Conservation (phyloP, 2,888 invertebrate genomes). For the Phalera bucephala region DNA sequence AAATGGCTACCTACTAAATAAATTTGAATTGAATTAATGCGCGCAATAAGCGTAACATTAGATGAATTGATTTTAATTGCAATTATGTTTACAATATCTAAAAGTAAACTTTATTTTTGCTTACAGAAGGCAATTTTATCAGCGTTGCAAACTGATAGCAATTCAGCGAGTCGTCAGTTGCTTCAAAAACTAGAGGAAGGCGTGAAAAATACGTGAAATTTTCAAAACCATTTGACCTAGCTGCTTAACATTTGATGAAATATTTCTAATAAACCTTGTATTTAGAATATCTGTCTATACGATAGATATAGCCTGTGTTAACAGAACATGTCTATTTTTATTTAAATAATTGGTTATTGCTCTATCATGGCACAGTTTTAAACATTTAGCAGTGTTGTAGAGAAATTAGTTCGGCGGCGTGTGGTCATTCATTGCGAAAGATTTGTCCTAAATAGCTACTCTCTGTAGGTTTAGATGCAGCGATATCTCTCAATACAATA, state of each 20-base stretch:
- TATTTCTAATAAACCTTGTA: not conserved
- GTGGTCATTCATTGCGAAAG: slow-evolving; percentile 14
- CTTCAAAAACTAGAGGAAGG: slow-evolving; percentile 49
- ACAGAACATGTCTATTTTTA: slow-evolving; percentile 5
- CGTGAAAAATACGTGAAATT: slow-evolving; percentile 12
- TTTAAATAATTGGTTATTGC: slow-evolving; percentile 3
- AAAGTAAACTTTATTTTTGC: slow-evolving; percentile 20
- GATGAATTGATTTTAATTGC: no score
- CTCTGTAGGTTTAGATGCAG: slow-evolving; percentile 11
- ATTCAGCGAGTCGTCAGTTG: slow-evolving; percentile 41
- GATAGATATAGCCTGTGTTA: not conserved
- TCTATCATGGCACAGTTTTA: slow-evolving; percentile 2
- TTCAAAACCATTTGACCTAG: not conserved
- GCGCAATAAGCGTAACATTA: no score
- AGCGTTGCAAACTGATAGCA: slow-evolving; percentile 46
- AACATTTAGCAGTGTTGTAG: slow-evolving; percentile 9
- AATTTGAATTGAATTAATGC: no score
- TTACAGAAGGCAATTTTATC: slow-evolving; percentile 63
- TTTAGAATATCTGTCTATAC: no score
- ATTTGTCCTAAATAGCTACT: slow-evolving; percentile 17
- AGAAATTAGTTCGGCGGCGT: slow-evolving; percentile 14
- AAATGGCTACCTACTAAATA: no score
- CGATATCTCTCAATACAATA: slow-evolving; percentile 9
- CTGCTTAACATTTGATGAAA: not conserved
- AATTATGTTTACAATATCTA: not conserved